phyloP scores from a whole-genome alignment of 2,113 vertebrate genomes.

The Cheilinus undulatus region DNA sequence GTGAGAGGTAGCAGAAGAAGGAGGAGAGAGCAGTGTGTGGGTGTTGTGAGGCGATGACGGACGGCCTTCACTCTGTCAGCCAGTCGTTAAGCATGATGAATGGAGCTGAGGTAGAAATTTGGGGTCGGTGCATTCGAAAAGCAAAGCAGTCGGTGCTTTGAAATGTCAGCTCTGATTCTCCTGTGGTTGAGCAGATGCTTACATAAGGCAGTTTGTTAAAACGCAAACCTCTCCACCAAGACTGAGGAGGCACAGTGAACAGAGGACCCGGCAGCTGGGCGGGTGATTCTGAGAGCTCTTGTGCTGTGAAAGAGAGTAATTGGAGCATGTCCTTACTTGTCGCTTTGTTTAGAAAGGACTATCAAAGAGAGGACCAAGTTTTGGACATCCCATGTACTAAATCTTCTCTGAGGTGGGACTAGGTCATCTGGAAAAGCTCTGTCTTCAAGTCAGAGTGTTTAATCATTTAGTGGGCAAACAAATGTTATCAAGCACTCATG shows the following conservation, averaged over 20 bases:
- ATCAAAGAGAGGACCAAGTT: conserved; percentile 50
- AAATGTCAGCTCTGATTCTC: conserved; percentile 79
- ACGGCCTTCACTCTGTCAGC: conserved; percentile 81
- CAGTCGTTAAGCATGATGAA: conserved; percentile 78
- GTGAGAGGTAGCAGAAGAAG: conserved; percentile 24
- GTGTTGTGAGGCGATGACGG: conserved; percentile 74
- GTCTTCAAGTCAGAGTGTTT: conserved; percentile 22
- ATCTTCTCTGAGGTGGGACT: conserved; percentile 20
- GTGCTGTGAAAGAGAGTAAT: conserved; percentile 59
- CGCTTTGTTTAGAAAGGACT: conserved; percentile 55
- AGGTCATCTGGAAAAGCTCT: conserved; percentile 30
- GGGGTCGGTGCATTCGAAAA: conserved; percentile 62
- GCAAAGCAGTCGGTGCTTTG: conserved; percentile 64
- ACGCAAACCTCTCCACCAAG: conserved; percentile 56
- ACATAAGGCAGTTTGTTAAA: conserved; percentile 77
- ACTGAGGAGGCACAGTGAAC: conserved; percentile 43
- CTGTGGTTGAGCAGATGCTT: conserved; percentile 79
- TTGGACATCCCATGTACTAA: conserved; percentile 31
- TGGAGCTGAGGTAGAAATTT: conserved; percentile 71
- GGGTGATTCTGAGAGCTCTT: conserved; percentile 50
- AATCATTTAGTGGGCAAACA: conserved; percentile 17
- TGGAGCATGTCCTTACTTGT: conserved; percentile 50
- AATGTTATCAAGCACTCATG: neutral
- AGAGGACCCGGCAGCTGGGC: conserved; percentile 27
- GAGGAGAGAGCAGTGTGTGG: conserved; percentile 26